Conservation (phyloP, 2,797 vertebrate species). For the Trachurus trachurus region DNA sequence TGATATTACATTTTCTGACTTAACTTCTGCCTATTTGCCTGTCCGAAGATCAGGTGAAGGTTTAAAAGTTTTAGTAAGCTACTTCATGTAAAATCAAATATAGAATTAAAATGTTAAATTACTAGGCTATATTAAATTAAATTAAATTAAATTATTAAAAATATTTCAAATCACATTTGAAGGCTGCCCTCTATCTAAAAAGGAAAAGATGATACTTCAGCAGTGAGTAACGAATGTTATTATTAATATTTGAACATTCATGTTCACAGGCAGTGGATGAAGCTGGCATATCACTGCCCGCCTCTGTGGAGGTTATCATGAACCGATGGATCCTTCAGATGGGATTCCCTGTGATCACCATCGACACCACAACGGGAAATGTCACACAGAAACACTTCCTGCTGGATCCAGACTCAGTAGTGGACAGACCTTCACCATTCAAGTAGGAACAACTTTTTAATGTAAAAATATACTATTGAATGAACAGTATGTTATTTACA, state of each 20-base stretch:
- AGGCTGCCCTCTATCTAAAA: not conserved
- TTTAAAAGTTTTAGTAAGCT: not conserved
- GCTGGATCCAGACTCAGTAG: conserved; percentile 81
- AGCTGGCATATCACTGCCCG: not conserved
- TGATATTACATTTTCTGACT: not conserved
- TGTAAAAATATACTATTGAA: not conserved
- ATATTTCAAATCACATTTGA: not conserved
- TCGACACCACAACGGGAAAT: conserved; percentile 82
- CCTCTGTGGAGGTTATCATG: conserved; percentile 86
- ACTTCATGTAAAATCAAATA: not conserved
- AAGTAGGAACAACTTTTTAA: conserved; percentile 79
- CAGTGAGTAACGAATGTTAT: not conserved
- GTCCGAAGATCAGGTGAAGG: not conserved
- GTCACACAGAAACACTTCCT: conserved; percentile 92
- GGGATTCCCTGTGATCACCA: conserved; percentile 93
- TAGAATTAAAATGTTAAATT: too few relatives aligned
- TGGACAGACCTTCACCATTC: conserved; percentile 86
- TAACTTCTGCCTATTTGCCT: not conserved
- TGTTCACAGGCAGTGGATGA: conserved; percentile 76
- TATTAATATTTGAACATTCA: conserved; percentile 9
- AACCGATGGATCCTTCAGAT: conserved; percentile 95
- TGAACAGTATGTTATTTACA: not conserved
- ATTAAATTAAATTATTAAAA: too few relatives aligned
- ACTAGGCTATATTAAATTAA: too few relatives aligned
- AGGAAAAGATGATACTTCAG: not conserved